A percentile compares a stretch with the other conserved stretches of the same genome.
phyloP scores from a whole-genome alignment of 2,113 vertebrate species.

The Corythornis cristatus region DNA sequence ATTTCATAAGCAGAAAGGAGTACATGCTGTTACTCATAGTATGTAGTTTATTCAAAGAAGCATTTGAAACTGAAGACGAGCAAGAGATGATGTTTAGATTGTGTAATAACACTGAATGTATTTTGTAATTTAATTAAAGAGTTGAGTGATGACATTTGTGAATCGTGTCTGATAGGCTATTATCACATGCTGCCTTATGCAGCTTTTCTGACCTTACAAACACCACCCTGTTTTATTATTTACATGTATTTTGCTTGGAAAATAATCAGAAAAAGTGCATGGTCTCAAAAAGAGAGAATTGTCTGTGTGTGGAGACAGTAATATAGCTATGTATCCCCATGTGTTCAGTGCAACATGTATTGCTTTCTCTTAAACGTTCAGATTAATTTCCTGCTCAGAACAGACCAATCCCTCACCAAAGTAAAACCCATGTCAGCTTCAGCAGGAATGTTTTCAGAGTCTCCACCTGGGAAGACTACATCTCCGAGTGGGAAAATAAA shows the following conservation, averaged over 20 bases:
- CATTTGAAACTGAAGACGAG: not conserved
- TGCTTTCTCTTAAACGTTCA: constrained; percentile 35
- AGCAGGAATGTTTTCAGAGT: constrained; percentile 53
- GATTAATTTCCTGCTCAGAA: constrained; percentile 31
- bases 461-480: constrained; percentile 44
- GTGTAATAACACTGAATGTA: not conserved
- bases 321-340: not conserved
- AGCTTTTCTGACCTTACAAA: not conserved
- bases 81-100: not conserved
- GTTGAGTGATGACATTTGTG: not conserved
- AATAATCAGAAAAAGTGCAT: not conserved
- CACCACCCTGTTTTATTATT: not conserved
- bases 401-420: not conserved
- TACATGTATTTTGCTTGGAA: not conserved
- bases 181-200: not conserved
- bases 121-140: not conserved
- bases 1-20: not conserved
- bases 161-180: not conserved
- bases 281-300: not conserved
- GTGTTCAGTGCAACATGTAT: not conserved
- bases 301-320: not conserved
- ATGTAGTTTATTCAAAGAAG: not conserved
- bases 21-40: not conserved
- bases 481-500: constrained; percentile 63
- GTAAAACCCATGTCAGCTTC: constrained; percentile 7